Evolutionary conservation across 2,113 vertebrate genomes (phyloP), one percentile per base, ranked within the genome.

Genomic region (Romanogobio albipinnatus): DNA sequence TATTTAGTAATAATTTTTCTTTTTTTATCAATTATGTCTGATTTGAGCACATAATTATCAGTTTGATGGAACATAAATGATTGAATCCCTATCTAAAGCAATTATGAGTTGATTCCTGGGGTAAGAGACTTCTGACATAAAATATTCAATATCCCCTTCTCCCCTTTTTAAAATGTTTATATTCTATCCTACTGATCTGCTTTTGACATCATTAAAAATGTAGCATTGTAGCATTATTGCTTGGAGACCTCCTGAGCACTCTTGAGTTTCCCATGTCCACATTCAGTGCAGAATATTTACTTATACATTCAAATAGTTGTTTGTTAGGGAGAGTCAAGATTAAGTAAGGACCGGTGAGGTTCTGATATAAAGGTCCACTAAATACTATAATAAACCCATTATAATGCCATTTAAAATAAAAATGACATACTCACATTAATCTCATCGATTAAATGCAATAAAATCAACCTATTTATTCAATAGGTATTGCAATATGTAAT

Each of bases 41-140:
- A 14, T 59, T 5, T 39, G 29, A 58, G 29, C 5, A 59, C 5
- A 77, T 29, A 10, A 24, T 56, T 33, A 5, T 53, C 0, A 74
- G 49, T 29, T 26, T 5, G 39, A 87, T 80, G 83, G 85, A 86
- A 86, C 81, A 88, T 90, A 85, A 88, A 90, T 90, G 77, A 88
- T 91, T 88, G 86, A 87, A 82, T 84, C 79, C 76, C 81, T 90
- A 85, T 89, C 84, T 85, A 83, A 82, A 74, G 62, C 76, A 76
- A 87, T 88, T 87, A 87, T 83, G 86, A 87, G 85, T 71, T 83
- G 81, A 86, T 76, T 82, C 83, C 75, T 76, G 84, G 66, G 80
- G 89, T 83, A 87, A 85, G 82, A 82, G 84, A 59, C 81, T 84
- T 73, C 79, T 87, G 86, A 86, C 86, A 61, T 64, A 68, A 49